These are phyloP conservation scores for Rotaria sp. DNA, from an alignment of 2,888 invertebrate genomes.

Conservation along the genomic window DNA sequence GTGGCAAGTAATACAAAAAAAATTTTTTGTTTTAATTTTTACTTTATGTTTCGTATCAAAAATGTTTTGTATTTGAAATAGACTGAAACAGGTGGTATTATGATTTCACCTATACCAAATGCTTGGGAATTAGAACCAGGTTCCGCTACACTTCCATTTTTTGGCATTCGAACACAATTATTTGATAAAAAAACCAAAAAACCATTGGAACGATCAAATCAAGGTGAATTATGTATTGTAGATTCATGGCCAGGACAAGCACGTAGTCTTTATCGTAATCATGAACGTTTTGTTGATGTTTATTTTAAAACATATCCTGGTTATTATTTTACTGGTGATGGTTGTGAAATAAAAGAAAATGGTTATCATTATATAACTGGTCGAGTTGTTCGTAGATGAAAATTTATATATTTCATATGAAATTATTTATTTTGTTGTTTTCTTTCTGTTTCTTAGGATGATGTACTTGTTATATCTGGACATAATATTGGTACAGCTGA, in stretches of 20 bases:
- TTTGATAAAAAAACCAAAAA: slow-evolving; percentile 76
- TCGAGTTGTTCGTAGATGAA: not conserved
- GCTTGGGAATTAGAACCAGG: slow-evolving; percentile 95
- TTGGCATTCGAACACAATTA: slow-evolving; percentile 81
- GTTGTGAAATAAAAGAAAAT: slow-evolving; percentile 68
- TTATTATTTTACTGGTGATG: slow-evolving; percentile 94
- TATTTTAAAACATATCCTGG: slow-evolving; percentile 52
- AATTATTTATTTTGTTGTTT: not conserved
- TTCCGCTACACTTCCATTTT: slow-evolving; percentile 91
- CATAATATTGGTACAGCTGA: slow-evolving; percentile 41
- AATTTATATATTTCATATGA: not conserved
- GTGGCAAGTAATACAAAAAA: slow-evolving; percentile 67
- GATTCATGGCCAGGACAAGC: slow-evolving; percentile 99
- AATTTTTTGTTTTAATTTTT: not conserved
- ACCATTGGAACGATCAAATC: slow-evolving; percentile 42
- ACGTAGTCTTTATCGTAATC: slow-evolving; percentile 84
- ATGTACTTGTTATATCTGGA: slow-evolving; percentile 40
- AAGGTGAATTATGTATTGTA: slow-evolving; percentile 70
- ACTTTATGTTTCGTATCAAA: not conserved
- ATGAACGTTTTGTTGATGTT: slow-evolving; percentile 60
- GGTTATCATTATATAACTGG: slow-evolving; percentile 94
- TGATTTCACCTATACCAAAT: slow-evolving; percentile 86
- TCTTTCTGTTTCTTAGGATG: slow-evolving; percentile 7
- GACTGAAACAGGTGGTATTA: slow-evolving; percentile 70
- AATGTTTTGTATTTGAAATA: slow-evolving; percentile 42